Evolutionary conservation across 2,113 vertebrate species (phyloP).

Genomic region (Pelodiscus sinensis): DNA sequence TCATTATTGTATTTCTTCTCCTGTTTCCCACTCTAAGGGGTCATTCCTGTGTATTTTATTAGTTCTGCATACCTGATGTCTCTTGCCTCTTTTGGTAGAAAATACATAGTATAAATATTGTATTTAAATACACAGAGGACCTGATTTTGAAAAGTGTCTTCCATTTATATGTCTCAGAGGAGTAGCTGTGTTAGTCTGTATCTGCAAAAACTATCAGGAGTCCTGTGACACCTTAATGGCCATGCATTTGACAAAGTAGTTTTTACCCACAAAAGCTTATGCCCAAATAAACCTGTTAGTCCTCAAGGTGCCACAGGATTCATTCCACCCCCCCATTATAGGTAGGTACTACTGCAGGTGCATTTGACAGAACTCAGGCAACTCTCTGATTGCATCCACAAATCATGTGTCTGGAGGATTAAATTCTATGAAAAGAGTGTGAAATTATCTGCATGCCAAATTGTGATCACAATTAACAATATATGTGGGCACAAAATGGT

Average conservation of each 20-base stretch:
- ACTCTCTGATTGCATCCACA: not conserved
- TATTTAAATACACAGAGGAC: not conserved
- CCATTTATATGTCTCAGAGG: not conserved
- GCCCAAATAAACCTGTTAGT: no score
- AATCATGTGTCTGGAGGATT: not conserved
- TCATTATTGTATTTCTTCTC: not conserved
- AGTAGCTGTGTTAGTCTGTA: no score
- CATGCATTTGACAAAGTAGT: no score
- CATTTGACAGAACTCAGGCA: not conserved
- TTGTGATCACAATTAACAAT: not conserved
- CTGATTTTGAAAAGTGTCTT: not conserved
- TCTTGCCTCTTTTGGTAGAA: not conserved
- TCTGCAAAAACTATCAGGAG: no score
- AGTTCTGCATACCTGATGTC: not conserved
- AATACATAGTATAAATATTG: not conserved
- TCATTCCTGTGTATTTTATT: not conserved
- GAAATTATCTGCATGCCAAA: not conserved
- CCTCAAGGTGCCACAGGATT: no score
- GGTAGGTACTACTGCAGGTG: not conserved
- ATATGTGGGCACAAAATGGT: accelerated
- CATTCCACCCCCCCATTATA: not conserved
- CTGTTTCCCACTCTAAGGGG: not conserved
- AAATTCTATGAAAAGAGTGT: not conserved
- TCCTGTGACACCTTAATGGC: no score
- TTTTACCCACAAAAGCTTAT: no score